These are phyloP conservation scores for Hololepta plana DNA, from an alignment of 2,888 invertebrate genomes.

Conservation along the genomic window DNA sequence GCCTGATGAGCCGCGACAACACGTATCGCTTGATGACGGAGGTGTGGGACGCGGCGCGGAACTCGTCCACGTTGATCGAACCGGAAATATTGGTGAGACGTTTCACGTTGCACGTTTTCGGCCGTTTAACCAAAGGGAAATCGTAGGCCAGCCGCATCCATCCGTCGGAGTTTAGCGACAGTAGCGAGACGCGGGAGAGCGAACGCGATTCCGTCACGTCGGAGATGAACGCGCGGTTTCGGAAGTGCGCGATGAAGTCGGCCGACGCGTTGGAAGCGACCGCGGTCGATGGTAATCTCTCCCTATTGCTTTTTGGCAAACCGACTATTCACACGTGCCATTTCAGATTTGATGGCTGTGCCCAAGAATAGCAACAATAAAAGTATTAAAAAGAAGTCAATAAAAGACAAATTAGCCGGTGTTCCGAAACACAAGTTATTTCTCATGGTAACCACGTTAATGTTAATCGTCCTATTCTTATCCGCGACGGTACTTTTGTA, in stretches of 20 bases:
- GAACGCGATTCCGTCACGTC: conserved; percentile 13
- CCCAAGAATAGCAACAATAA: no score
- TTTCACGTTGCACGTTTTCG: not conserved
- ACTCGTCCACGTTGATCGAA: conserved; percentile 18
- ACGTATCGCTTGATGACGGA: conserved; percentile 76
- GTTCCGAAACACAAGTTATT: conserved; percentile 30
- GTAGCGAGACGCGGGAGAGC: conserved; percentile 15
- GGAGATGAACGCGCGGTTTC: conserved; percentile 9
- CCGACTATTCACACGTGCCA: no score
- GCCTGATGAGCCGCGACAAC: conserved; percentile 72
- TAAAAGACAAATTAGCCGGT: conserved; percentile 6
- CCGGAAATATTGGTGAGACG: conserved; percentile 14
- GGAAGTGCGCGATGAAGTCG: conserved; percentile 9
- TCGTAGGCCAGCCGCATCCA: no score
- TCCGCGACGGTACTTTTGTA: conserved; percentile 38
- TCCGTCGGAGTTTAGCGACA: conserved; percentile 14
- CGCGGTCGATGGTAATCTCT: no score
- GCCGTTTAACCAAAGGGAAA: no score
- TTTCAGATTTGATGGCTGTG: no score
- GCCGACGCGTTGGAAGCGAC: no score
- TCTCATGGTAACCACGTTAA: conserved; percentile 32
- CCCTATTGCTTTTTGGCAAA: no score
- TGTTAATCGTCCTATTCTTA: conserved; percentile 35
- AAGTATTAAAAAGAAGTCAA: no score
- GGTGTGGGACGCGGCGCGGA: conserved; percentile 55